These are phyloP conservation scores for Craseonycteris thonglongyai DNA, from an alignment of 2,113 vertebrate species.

Conservation along the genomic window DNA sequence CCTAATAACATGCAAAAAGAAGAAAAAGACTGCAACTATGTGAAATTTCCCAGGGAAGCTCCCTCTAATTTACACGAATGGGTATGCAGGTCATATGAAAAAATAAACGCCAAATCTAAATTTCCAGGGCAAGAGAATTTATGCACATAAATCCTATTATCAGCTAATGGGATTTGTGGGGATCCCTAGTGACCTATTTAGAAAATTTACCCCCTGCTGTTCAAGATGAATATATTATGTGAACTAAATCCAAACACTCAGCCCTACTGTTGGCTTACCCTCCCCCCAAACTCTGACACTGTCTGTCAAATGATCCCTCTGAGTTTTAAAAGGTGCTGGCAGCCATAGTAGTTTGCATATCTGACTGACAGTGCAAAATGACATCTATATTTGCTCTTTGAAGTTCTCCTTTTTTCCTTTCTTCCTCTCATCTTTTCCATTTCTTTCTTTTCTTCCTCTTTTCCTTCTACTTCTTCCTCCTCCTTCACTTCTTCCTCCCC, in stretches of 20 bases:
- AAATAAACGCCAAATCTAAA: conserved; percentile 58
- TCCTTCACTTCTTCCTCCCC: neutral
- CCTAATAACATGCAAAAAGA: conserved; percentile 22
- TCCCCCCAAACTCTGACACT: too few relatives aligned
- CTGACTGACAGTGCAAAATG: neutral
- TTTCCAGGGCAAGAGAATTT: conserved; percentile 57
- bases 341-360: neutral
- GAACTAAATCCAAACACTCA: neutral
- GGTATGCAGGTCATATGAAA: conserved; percentile 62
- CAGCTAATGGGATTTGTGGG: conserved; percentile 68
- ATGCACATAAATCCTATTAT: conserved; percentile 70
- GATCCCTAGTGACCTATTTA: conserved; percentile 45
- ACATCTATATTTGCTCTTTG: neutral
- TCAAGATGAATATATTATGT: conserved; percentile 55
- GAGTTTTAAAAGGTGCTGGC: conserved; percentile 31
- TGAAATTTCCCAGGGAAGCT: conserved; percentile 45
- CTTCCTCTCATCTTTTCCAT: too few relatives aligned
- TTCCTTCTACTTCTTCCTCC: neutral
- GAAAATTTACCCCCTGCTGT: conserved; percentile 48
- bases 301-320: neutral
- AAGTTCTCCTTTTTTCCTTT: neutral
- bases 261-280: neutral
- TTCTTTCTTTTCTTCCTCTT: neutral
- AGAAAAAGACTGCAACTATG: neutral
- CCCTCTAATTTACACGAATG: conserved; percentile 47